These are phyloP conservation scores for Cervus canadensis DNA, from an alignment of 2,113 vertebrate species.

Conservation along the genomic window DNA sequence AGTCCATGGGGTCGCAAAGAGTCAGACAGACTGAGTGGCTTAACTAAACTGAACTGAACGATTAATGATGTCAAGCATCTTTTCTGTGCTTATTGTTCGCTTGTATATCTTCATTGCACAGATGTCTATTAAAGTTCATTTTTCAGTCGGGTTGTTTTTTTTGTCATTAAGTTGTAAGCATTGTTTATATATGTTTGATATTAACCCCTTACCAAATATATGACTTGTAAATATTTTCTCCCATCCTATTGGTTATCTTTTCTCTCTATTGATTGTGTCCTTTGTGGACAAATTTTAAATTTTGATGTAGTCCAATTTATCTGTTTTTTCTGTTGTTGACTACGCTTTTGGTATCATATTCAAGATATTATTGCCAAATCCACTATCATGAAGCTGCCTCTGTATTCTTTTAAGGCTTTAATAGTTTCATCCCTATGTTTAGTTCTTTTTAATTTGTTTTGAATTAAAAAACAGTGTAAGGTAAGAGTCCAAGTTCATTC, in stretches of 20 bases:
- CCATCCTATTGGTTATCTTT: background rate
- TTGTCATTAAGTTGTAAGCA: background rate
- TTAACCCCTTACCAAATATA: background rate
- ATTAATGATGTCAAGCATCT: background rate
- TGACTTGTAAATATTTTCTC: background rate
- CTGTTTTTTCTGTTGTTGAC: background rate
- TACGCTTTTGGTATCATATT: background rate
- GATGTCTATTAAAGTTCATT: background rate
- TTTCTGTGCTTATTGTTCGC: background rate
- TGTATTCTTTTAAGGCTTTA: background rate
- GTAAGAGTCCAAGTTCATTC: background rate
- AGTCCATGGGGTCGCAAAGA: too few species aligned
- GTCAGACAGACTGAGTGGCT: too few species aligned
- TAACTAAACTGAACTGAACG: too few species aligned
- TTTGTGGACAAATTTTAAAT: background rate
- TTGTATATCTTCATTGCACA: background rate
- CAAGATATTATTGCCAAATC: background rate
- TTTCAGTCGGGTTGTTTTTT: background rate
- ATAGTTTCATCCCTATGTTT: background rate
- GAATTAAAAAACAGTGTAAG: background rate
- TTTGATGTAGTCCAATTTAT: background rate
- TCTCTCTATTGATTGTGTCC: background rate
- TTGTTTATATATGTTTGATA: background rate
- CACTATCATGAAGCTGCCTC: too few species aligned
- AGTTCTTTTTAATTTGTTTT: background rate